phyloP scores from a whole-genome alignment of 2,888 invertebrate genomes.

The Chironomus riparius region DNA sequence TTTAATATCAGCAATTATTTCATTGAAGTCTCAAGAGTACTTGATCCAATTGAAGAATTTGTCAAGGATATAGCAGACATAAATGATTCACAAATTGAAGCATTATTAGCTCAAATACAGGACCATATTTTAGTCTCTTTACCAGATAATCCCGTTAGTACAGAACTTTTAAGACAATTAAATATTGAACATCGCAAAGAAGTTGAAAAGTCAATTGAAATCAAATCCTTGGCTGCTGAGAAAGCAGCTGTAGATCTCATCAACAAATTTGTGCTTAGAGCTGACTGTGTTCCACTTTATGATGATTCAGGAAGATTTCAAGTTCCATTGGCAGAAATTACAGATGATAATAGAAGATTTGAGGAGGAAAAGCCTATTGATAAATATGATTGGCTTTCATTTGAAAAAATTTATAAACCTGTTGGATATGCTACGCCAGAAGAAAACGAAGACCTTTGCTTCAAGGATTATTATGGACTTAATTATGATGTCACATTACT shows the following conservation, averaged over 20 bases:
- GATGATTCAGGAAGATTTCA: conserved; percentile 50
- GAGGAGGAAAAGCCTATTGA: conserved; percentile 37
- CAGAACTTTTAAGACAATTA: conserved; percentile 52
- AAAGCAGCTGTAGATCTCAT: conserved; percentile 68
- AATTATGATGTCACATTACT: conserved; percentile 51
- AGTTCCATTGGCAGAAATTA: conserved; percentile 51
- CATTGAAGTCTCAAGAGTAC: conserved; percentile 50
- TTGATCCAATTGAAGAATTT: conserved; percentile 34
- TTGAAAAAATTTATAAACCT: conserved; percentile 38
- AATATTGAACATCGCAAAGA: conserved; percentile 48
- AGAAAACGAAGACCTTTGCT: conserved; percentile 36
- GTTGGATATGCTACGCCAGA: conserved; percentile 37
- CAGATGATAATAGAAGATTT: conserved; percentile 40
- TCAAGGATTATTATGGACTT: conserved; percentile 54
- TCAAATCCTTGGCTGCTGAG: conserved; percentile 59
- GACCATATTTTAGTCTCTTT: conserved; percentile 53
- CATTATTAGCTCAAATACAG: conserved; percentile 54
- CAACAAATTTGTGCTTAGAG: conserved; percentile 59
- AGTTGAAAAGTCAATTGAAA: conserved; percentile 45
- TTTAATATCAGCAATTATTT: conserved; percentile 45
- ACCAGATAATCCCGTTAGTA: conserved; percentile 52
- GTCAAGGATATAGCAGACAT: conserved; percentile 53
- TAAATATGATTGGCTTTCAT: conserved; percentile 41
- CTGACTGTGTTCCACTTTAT: conserved; percentile 32
- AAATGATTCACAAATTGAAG: conserved; percentile 65